These are phyloP conservation scores for Pachyramphus minor DNA, from an alignment of 2,113 vertebrate species.

Conservation along the genomic window DNA sequence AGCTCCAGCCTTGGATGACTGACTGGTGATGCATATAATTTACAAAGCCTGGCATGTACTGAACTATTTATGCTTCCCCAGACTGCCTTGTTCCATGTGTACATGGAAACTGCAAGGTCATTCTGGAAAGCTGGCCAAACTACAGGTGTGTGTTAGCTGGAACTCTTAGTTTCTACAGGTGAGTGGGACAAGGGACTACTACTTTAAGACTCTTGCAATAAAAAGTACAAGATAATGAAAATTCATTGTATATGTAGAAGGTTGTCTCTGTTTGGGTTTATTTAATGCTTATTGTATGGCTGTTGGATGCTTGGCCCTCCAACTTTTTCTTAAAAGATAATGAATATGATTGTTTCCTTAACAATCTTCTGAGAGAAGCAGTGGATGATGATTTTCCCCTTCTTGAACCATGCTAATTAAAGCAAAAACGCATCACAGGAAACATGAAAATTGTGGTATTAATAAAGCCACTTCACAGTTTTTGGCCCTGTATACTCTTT, in stretches of 20 bases:
- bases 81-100: neutral
- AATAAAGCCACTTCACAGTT: neutral
- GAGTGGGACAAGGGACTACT: neutral
- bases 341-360: neutral
- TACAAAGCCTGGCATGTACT: neutral
- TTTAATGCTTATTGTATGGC: neutral
- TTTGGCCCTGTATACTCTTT: neutral
- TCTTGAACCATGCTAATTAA: neutral
- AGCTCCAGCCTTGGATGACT: neutral
- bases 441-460: neutral
- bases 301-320: neutral
- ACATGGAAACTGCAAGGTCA: neutral
- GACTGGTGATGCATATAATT: neutral
- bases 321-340: neutral
- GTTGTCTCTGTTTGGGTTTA: neutral
- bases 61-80: neutral
- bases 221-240: neutral
- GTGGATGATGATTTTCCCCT: neutral
- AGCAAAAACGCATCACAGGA: neutral
- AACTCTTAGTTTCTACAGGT: neutral
- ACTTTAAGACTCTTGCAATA: neutral
- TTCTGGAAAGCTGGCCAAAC: neutral
- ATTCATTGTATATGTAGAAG: neutral
- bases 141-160: neutral
- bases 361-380: neutral